Conservation (phyloP, 2,797 vertebrate species). For the Valencia hispanica region DNA sequence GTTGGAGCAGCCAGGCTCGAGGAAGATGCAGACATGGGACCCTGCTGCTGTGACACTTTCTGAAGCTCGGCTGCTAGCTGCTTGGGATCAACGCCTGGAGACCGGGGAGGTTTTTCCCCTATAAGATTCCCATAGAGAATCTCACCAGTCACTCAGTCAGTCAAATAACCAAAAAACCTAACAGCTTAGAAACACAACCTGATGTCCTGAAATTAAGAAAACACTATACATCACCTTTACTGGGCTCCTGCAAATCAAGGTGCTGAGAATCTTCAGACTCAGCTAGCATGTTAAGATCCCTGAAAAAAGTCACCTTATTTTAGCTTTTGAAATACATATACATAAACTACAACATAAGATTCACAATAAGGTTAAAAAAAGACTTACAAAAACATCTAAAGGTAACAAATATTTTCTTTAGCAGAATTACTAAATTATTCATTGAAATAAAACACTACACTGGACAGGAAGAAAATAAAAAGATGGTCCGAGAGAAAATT, state of each 20-base stretch:
- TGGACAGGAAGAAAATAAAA: neutral
- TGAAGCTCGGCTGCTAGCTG: constrained; percentile 95
- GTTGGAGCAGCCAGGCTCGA: constrained; percentile 83
- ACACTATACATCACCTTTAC: constrained; percentile 79
- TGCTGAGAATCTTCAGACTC: constrained; percentile 89
- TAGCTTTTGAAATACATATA: neutral
- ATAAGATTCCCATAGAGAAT: constrained; percentile 26
- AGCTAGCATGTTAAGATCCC: constrained; percentile 95
- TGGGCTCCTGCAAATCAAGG: constrained; percentile 90
- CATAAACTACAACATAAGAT: neutral
- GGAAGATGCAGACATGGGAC: constrained; percentile 73
- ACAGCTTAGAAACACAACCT: neutral
- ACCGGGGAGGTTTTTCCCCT: constrained; percentile 92
- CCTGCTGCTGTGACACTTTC: constrained; percentile 95
- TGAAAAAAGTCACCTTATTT: constrained; percentile 56
- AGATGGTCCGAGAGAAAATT: neutral
- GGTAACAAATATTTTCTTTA: neutral
- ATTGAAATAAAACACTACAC: neutral
- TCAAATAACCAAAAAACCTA: neutral
- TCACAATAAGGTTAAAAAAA: no score
- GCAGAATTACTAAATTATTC: neutral
- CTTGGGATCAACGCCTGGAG: constrained; percentile 95
- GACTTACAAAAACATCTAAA: neutral
- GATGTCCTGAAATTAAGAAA: neutral
- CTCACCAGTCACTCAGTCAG: neutral